Percentiles rank a stretch among this genome's conserved stretches.
These are phyloP conservation scores for Heterodera filipjevi DNA, from an alignment of 2,888 invertebrate species.

Conservation along the genomic window DNA sequence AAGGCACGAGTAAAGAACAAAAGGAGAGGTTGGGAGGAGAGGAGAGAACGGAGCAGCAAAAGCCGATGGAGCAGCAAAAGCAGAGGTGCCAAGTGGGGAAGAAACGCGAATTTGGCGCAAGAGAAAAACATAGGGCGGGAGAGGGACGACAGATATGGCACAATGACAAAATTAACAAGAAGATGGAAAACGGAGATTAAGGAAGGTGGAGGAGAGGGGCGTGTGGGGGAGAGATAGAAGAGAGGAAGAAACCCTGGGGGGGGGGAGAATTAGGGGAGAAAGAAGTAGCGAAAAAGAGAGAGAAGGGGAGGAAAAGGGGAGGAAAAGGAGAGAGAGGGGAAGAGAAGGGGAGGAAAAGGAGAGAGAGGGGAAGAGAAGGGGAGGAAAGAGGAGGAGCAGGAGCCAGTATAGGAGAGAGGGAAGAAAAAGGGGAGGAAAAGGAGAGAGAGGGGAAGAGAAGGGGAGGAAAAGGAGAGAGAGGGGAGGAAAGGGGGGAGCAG, in stretches of 20 bases:
- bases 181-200: background rate
- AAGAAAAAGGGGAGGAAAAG: background rate
- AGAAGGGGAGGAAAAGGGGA: background rate
- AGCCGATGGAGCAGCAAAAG: slow-evolving; percentile 6
- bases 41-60: background rate
- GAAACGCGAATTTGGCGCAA: background rate
- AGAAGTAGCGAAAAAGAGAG: no score
- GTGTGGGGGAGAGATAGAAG: background rate
- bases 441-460: background rate
- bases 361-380: background rate
- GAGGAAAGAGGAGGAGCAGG: background rate
- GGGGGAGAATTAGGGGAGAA: no score
- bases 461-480: background rate
- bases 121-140: background rate
- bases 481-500: background rate
- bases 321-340: background rate
- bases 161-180: background rate
- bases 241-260: no score
- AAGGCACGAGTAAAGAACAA: slow-evolving; percentile 23
- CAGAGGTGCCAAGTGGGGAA: slow-evolving; percentile 3
- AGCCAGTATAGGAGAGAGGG: background rate
- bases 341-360: background rate
- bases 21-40: background rate
- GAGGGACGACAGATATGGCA: background rate
- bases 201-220: background rate